Base-by-base conservation (phyloP, 2,797 vertebrate species). In the Cetoscarus ocellatus region DNA sequence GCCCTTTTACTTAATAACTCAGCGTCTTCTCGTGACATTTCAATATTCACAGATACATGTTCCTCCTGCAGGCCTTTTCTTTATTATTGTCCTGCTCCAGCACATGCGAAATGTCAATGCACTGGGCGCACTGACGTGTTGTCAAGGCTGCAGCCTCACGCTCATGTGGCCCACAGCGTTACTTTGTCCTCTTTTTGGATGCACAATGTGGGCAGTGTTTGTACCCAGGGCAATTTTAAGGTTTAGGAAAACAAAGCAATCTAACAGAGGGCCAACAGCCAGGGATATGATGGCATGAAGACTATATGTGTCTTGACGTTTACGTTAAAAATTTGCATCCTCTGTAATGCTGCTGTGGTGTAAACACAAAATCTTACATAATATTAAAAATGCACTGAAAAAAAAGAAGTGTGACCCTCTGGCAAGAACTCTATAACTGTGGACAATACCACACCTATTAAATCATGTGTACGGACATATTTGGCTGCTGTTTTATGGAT, bases 11-110 rank as follows among this genome's bases (percentile, higher is more conserved):
- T 69, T 70, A 70, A 86, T 83, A 83, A 62, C 42, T 77, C 69
- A 53, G 43, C 6, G 6, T 70, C 59, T 67, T 69, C 67, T 80
- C 63, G 70, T 82, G 88, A 84, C 83, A 90, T 89, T 91, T 91
- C 86, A 86, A 64, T 79, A 76, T 82, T 73, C 73, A 67, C 68
- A 68, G 70, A 77, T 52, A 70, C 75, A 68, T 55, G 72, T 61
- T 68, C 15, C 6, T 77, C 80, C 80, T 78, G 68, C 59, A 63
- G 82, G 76, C 74, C 60, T 73, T 71, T 70, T 48, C 12, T 42
- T 42, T 44, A 10, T 50, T 59, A 62, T 58, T 73, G 75, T 75
- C 66, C 53, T 3, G 59, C 47, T 40, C 42, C 34, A 49, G 53
- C 27, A 36, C 8, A 0, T 15, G 61, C 61, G 58, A 87, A 89